A percentile compares a stretch with the other conserved stretches of the same genome.
Evolutionary conservation across 1,140 invertebrate species (phyloP).

Genomic region (Mercenaria mercenaria): DNA sequence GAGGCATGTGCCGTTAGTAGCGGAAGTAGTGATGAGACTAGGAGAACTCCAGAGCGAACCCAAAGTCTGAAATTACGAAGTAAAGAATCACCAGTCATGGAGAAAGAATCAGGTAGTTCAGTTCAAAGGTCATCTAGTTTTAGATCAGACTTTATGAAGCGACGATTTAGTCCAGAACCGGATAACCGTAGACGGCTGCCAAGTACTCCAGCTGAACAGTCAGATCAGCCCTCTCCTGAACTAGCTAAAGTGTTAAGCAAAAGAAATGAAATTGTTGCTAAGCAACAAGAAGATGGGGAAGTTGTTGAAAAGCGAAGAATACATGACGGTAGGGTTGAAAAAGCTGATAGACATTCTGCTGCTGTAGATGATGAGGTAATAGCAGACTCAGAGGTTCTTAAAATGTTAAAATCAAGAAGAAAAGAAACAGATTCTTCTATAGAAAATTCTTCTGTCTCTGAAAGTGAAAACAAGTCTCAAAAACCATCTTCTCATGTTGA

Average conservation of each 20-base stretch:
- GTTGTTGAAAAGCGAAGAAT: conserved; percentile 67
- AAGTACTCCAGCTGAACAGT: conserved; percentile 31
- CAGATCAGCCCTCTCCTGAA: conserved; percentile 70
- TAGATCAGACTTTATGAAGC: conserved; percentile 74
- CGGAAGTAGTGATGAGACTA: conserved; percentile 69
- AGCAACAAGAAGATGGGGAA: conserved; percentile 69
- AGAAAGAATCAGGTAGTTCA: conserved; percentile 34
- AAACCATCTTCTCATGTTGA: background rate
- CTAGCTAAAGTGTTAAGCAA: conserved; percentile 71
- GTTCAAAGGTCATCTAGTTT: conserved; percentile 75
- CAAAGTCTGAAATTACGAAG: conserved; percentile 66
- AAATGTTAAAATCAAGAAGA: conserved; percentile 62
- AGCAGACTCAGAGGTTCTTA: conserved; percentile 67
- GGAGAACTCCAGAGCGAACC: conserved; percentile 72
- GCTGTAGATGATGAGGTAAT: conserved; percentile 71
- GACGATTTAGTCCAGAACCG: conserved; percentile 67
- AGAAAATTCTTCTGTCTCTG: conserved; percentile 27
- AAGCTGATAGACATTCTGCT: conserved; percentile 46
- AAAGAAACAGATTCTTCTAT: conserved; percentile 70
- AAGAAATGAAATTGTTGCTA: conserved; percentile 69
- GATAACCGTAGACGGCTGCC: conserved; percentile 54
- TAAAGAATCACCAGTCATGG: conserved; percentile 33
- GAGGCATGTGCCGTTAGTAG: conserved; percentile 70
- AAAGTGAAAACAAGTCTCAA: conserved; percentile 48
- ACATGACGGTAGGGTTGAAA: conserved; percentile 69